phyloP scores from a whole-genome alignment of 2,797 vertebrate genomes.

The Parauchenoglanis punctatus region DNA sequence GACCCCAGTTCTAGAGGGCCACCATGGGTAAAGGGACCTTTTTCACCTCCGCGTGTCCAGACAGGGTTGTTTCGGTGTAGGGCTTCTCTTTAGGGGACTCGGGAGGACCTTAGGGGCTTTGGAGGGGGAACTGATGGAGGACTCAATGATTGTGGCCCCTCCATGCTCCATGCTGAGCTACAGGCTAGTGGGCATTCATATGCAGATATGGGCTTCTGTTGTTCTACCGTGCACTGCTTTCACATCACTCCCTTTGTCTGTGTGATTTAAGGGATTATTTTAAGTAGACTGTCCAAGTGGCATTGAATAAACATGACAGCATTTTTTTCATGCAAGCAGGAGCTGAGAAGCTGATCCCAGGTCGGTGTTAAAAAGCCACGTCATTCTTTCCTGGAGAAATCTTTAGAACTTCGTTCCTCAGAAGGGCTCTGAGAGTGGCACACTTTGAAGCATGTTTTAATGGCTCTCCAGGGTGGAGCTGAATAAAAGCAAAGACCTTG shows the following conservation, averaged over 20 bases:
- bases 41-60: slow-evolving; percentile 51
- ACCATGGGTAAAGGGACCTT: slow-evolving; percentile 41
- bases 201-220: slow-evolving; percentile 58
- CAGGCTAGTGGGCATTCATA: slow-evolving; percentile 50
- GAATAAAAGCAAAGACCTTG: slow-evolving; percentile 65
- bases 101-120: slow-evolving; percentile 37
- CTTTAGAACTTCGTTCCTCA: slow-evolving; percentile 43
- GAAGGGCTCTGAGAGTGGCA: slow-evolving; percentile 48
- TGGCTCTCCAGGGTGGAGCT: slow-evolving; percentile 57
- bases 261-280: slow-evolving; percentile 65
- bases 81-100: slow-evolving; percentile 36
- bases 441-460: slow-evolving; percentile 70
- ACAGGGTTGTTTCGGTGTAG: slow-evolving; percentile 47
- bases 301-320: slow-evolving; percentile 64
- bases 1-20: slow-evolving; percentile 50
- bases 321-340: slow-evolving; percentile 51
- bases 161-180: slow-evolving; percentile 45
- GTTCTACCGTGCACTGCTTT: slow-evolving; percentile 62
- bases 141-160: slow-evolving; percentile 39
- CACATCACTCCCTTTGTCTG: slow-evolving; percentile 58
- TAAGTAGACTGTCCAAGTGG: slow-evolving; percentile 64
- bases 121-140: slow-evolving; percentile 35
- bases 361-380: slow-evolving; percentile 47
- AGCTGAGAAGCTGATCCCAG: slow-evolving; percentile 42
- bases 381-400: slow-evolving; percentile 35